These are phyloP conservation scores for Papilio machaon DNA, from an alignment of 1,140 invertebrate species.

Conservation along the genomic window DNA sequence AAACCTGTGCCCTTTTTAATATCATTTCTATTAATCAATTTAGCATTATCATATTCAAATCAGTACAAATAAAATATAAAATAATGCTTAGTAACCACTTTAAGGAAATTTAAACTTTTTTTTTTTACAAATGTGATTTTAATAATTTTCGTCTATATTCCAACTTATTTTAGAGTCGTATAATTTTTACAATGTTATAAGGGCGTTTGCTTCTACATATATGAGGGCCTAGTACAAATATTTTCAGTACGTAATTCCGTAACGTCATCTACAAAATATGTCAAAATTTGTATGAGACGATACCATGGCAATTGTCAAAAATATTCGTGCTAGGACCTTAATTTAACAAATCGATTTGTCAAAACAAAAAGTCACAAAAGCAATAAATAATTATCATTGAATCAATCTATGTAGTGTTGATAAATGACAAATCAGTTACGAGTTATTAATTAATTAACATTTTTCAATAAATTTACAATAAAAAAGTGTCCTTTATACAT, in stretches of 20 bases:
- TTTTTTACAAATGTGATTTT: too few relatives aligned
- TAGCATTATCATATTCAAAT: neutral
- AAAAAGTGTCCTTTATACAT: too few relatives aligned
- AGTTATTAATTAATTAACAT: neutral
- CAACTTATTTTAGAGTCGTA: too few relatives aligned
- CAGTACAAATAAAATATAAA: neutral
- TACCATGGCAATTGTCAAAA: too few relatives aligned
- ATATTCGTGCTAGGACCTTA: neutral
- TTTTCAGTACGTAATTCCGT: too few relatives aligned
- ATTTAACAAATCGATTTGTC: neutral
- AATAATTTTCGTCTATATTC: too few relatives aligned
- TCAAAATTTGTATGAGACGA: too few relatives aligned
- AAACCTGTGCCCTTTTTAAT: neutral
- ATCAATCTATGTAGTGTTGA: conserved; percentile 11
- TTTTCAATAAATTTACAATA: neutral
- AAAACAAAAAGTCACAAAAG: neutral
- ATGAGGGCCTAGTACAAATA: too few relatives aligned
- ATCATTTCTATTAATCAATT: neutral
- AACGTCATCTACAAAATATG: too few relatives aligned
- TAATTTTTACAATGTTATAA: too few relatives aligned
- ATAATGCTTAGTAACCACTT: neutral
- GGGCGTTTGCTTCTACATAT: too few relatives aligned
- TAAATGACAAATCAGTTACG: neutral
- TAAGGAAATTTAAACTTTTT: too few relatives aligned
- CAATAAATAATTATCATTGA: neutral